Conservation (phyloP, 2,113 vertebrate genomes). For the Egretta garzetta region DNA sequence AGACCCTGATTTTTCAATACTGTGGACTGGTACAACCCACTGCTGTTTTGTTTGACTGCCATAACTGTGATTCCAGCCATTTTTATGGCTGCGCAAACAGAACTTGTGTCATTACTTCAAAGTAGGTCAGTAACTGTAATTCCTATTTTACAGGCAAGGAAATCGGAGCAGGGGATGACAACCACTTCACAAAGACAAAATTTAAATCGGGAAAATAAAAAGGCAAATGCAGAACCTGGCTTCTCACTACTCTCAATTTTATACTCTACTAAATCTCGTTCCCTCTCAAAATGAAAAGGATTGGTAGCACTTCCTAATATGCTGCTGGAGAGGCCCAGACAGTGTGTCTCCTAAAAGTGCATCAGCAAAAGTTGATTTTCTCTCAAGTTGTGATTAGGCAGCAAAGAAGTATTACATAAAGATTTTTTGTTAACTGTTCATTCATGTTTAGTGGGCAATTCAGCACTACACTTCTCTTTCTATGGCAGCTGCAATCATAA, state of each 20-base stretch:
- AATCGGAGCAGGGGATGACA: background rate
- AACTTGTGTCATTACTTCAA: background rate
- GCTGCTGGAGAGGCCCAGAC: background rate
- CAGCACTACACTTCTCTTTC: background rate
- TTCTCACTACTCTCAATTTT: background rate
- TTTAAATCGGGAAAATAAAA: background rate
- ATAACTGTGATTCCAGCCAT: background rate
- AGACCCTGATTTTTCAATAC: background rate
- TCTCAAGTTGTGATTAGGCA: background rate
- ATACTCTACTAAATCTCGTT: background rate
- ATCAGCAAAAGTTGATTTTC: background rate
- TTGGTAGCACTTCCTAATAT: background rate
- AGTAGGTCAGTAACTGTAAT: constrained; percentile 10
- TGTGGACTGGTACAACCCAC: background rate
- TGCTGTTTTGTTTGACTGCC: background rate
- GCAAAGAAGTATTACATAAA: background rate
- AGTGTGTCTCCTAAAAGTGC: background rate
- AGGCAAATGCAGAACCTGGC: background rate
- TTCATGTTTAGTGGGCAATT: background rate
- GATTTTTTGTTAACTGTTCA: background rate
- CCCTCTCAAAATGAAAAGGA: background rate
- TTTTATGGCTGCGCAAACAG: background rate
- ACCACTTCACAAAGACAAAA: constrained; percentile 6
- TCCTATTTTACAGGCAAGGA: background rate
- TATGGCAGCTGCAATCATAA: background rate